Conservation (phyloP, 1,140 invertebrate species). For the Portunus trituberculatus region DNA sequence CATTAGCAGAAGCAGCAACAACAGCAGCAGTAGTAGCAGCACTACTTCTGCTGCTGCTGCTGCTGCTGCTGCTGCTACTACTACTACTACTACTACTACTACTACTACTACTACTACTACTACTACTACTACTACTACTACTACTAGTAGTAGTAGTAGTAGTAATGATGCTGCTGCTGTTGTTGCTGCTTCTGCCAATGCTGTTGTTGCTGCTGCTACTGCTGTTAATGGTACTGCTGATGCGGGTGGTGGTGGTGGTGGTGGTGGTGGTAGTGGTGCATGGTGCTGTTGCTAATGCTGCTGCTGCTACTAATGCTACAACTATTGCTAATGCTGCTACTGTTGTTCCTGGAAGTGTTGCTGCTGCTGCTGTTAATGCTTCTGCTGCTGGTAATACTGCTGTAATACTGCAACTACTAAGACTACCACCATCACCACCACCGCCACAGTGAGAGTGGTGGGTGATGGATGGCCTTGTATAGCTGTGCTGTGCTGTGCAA, state of each 20-base stretch:
- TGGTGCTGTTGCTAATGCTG: neutral
- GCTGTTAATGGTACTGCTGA: neutral
- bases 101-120: constrained; percentile 15
- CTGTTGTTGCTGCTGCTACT: neutral
- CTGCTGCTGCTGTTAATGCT: neutral
- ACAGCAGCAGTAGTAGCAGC: too few relatives aligned
- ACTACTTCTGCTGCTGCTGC: too few relatives aligned
- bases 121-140: neutral
- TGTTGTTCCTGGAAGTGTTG: too few relatives aligned
- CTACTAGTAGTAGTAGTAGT: neutral
- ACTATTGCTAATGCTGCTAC: neutral
- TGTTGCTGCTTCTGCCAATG: neutral
- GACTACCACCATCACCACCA: too few relatives aligned
- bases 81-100: neutral
- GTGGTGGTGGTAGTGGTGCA: neutral
- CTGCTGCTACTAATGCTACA: neutral
- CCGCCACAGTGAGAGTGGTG: too few relatives aligned
- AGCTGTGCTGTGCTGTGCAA: neutral
- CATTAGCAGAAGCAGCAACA: too few relatives aligned
- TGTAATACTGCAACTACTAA: too few relatives aligned
- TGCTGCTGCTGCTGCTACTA: neutral
- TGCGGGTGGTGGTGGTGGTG: neutral
- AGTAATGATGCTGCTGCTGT: neutral
- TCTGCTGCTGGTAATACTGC: neutral
- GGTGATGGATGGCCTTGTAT: too few relatives aligned